Base-by-base conservation (phyloP, 2,888 invertebrate species). In the Brachyptera risi region DNA sequence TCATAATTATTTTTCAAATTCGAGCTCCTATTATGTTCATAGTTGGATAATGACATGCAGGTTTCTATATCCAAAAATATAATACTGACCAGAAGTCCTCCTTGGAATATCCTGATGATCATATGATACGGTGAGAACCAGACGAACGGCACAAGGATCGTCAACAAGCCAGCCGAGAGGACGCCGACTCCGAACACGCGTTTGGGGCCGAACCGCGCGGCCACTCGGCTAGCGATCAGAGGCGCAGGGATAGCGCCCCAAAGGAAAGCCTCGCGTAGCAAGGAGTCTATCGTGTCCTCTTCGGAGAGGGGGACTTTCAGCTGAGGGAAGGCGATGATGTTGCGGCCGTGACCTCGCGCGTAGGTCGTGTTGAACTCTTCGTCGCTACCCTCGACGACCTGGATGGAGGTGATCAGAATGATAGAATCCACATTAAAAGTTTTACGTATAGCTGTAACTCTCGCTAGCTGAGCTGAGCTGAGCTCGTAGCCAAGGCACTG, bases 71-170 rank as follows among this genome's bases (percentile, higher is more conserved):
- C 11, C 5, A 11, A 31, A 31, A 31, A 15, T 2, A 15, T 15
- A 47, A 23, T 59, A 65, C 71, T 74, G 72, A 80, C 81, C 71
- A 80, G 79, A 68, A 80, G 80, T 63, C 80, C 72, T 65, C 82
- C 82, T 70, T 82, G 82, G 57, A 80, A 71, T 40, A 81, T 75
- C 57, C 82, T 73, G 35, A 82, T 75, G 1, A 78, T 76, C 1
- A 80, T 80, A 65, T 81, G 81, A 50, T 78, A 80, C 1, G 80
- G 79, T n/a, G 80, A 79, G 65, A 80, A 72, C 82, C 82, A 81
- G 4, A 80, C 78, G 1, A 81, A 80, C 23, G 82, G 81, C 1
- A 81, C 79, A 70, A 82, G 72, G 3, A 81, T 71, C 0, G 79
- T 79, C 1, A 78, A 76, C 24, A 79, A 71, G 56, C 81, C 80